phyloP scores from a whole-genome alignment of 1,140 invertebrate species.

The Eurosta solidaginis region DNA sequence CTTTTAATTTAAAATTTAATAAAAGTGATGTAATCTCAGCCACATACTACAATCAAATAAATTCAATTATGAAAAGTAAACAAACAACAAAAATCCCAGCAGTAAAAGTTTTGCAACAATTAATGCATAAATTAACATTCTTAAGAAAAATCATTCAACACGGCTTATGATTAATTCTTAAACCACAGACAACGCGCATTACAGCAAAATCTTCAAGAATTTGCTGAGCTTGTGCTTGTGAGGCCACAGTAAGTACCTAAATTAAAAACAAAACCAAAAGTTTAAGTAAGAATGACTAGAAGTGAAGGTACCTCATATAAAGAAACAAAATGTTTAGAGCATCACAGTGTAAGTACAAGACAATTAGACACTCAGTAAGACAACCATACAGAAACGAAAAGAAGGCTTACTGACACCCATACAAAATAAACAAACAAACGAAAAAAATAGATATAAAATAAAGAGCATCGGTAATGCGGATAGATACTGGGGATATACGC shows the following conservation, averaged over 20 bases:
- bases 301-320: not conserved
- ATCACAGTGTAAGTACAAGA: not conserved
- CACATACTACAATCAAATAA: not conserved
- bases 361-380: not conserved
- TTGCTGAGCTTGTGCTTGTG: not conserved
- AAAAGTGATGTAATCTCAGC: too few species aligned
- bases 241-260: not conserved
- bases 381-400: not conserved
- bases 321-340: not conserved
- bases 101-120: slow-evolving; percentile 28
- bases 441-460: too few species aligned
- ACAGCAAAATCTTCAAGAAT: not conserved
- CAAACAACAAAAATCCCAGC: slow-evolving; percentile 11
- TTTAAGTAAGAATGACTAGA: not conserved
- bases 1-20: too few species aligned
- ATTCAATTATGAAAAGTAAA: slow-evolving; percentile 27
- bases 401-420: not conserved
- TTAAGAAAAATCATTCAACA: slow-evolving; percentile 30
- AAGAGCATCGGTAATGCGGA: slow-evolving; percentile 14
- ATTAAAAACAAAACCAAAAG: not conserved
- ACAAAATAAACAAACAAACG: not conserved
- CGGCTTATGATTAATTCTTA: slow-evolving; percentile 12
- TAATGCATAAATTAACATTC: slow-evolving; percentile 34
- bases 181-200: not conserved
- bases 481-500: too few species aligned